Conservation (phyloP, 2,888 invertebrate genomes). For the Osedax fenrisi region DNA sequence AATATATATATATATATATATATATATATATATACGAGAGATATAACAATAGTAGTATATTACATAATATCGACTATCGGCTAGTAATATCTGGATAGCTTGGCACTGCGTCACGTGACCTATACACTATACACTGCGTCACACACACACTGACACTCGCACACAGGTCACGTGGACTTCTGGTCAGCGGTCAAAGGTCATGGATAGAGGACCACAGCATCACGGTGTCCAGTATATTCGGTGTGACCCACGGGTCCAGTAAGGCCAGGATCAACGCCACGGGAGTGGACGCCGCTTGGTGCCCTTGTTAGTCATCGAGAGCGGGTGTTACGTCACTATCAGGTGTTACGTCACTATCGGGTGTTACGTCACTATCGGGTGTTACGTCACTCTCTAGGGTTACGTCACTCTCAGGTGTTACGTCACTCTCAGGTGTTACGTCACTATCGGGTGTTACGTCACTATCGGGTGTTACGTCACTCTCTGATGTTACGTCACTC, state of each 20-base stretch:
- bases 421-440: no score
- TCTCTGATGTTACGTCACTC: no score
- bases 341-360: no score
- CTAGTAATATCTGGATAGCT: no score
- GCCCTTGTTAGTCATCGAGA: background rate
- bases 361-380: no score
- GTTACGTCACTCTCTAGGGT: no score
- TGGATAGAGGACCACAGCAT: background rate
- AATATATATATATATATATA: background rate
- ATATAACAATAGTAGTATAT: background rate
- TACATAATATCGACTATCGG: background rate
- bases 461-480: no score
- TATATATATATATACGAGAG: background rate
- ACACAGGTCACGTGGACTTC: background rate
- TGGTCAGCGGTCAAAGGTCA: background rate
- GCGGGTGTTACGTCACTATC: no score
- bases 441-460: no score
- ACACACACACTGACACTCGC: background rate
- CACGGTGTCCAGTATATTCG: background rate
- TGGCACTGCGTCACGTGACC: no score
- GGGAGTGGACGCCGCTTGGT: background rate
- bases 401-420: no score
- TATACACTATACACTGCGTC: background rate
- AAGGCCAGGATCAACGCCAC: background rate
- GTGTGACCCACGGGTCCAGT: background rate